Evolutionary conservation across 2,888 invertebrate species (phyloP), one percentile per base, ranked within the genome.

Genomic region (Periphyllus acericola): DNA sequence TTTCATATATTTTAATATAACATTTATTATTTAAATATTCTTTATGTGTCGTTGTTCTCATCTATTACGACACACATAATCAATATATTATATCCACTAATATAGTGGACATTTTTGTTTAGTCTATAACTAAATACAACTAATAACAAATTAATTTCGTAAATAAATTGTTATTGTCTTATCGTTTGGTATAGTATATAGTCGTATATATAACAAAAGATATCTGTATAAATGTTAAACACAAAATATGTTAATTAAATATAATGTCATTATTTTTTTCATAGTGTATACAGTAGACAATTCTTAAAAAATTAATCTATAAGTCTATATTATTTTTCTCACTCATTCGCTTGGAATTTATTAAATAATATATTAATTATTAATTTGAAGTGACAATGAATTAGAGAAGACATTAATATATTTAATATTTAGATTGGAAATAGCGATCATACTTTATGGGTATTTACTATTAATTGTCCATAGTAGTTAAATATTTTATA

Each of bases 21-120:
- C 68, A 46, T 68, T 46, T 68, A 68, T 66, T 68, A 34, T 78
- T 85, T 68, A 52, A 68, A 68, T 83, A 78, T 84, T 71, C 25
- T 52, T n/a, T 32, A 17, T 25, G 5, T 32, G 68, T 80, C 29
- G 21, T 60, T 52, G 34, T 60, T 71, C 21, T 81, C 32, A n/a
- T 1, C 36, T 46, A 34, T 60, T 21, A 81, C 40, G 40, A 76
- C 84, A 76, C 68, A 32, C 76, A 68, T 34, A 78, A 85, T 85
- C 32, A n/a, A 76, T 76, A 68, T n/a, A 66, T 66, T 81, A 71
- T 81, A 32, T 71, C n/a, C 25, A 25, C 19, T 14, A 32, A 25
- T 71, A 75, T 46, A 85, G 68, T n/a, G n/a, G n/a, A n/a, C n/a
- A n/a, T 46, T 46, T 46, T 46, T 46, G 14, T 14, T 46, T 46